Conservation (phyloP, 2,113 vertebrate genomes). For the Leptobrachium leishanense region DNA sequence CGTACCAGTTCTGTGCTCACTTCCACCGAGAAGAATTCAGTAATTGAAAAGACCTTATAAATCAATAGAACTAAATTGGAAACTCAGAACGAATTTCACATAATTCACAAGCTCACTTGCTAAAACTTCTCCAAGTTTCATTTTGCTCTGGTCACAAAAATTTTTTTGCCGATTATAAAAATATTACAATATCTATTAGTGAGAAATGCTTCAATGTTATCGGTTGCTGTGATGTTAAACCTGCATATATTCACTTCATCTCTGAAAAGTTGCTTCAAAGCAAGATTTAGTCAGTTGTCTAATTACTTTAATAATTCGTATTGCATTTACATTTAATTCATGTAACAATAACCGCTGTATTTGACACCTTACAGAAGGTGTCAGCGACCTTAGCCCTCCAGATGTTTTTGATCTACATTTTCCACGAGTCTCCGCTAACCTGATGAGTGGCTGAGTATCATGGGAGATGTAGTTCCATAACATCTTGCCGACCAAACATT, state of each 20-base stretch:
- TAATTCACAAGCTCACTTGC: conserved; percentile 46
- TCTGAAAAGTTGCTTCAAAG: no score
- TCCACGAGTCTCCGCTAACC: no score
- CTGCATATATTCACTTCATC: neutral
- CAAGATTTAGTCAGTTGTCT: no score
- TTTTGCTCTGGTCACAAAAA: conserved; percentile 19
- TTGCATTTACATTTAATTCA: no score
- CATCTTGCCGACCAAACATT: no score
- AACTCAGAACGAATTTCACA: conserved; percentile 53
- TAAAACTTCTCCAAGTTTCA: conserved; percentile 37
- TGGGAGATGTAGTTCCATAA: no score
- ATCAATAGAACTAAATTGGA: conserved; percentile 65
- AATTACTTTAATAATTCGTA: no score
- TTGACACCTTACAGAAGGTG: no score
- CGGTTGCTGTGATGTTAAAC: neutral
- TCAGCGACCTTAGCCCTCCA: no score
- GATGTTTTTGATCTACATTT: no score
- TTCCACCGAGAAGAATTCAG: conserved; percentile 56
- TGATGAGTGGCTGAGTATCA: no score
- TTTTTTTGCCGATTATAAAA: neutral
- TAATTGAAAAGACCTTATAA: conserved; percentile 64
- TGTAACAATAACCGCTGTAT: no score
- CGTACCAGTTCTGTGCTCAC: conserved; percentile 21
- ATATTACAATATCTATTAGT: conserved; percentile 2
- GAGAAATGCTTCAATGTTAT: neutral